Conservation (phyloP, 2,113 vertebrate genomes). For the Fregetta grallaria region DNA sequence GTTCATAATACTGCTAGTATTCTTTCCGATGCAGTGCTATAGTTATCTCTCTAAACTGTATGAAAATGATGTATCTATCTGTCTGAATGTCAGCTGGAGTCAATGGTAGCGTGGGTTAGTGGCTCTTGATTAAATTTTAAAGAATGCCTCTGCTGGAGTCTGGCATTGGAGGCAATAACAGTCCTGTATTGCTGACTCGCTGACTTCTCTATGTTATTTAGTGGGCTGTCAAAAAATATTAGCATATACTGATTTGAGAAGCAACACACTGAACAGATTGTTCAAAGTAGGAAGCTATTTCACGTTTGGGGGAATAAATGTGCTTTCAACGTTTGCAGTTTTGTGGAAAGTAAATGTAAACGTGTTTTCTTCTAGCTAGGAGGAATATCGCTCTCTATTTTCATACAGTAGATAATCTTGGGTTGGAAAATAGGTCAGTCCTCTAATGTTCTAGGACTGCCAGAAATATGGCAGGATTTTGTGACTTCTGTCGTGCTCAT, state of each 20-base stretch:
- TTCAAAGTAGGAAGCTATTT: slow-evolving; percentile 11
- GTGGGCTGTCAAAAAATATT: slow-evolving; percentile 41
- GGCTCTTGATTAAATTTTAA: slow-evolving; percentile 1
- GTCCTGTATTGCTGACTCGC: slow-evolving; percentile 13
- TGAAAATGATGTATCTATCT: not conserved
- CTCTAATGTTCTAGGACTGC: not conserved
- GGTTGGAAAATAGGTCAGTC: not conserved
- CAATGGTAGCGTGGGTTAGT: not conserved
- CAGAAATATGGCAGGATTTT: not conserved
- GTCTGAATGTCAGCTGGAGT: not conserved
- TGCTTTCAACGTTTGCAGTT: not conserved
- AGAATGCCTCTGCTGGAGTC: not conserved
- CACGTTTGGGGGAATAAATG: not conserved
- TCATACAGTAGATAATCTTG: not conserved
- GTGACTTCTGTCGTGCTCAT: not conserved
- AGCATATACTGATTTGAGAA: slow-evolving; percentile 3
- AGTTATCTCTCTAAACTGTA: not conserved
- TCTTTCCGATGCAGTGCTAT: not conserved
- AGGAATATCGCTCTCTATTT: not conserved
- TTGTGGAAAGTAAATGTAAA: not conserved
- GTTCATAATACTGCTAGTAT: not conserved
- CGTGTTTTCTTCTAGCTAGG: not conserved
- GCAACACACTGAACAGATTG: not conserved
- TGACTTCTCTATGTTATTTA: slow-evolving; percentile 33
- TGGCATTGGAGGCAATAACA: slow-evolving; percentile 14